These are phyloP conservation scores for Xenopus laevis DNA, from an alignment of 2,113 vertebrate genomes.

Conservation along the genomic window DNA sequence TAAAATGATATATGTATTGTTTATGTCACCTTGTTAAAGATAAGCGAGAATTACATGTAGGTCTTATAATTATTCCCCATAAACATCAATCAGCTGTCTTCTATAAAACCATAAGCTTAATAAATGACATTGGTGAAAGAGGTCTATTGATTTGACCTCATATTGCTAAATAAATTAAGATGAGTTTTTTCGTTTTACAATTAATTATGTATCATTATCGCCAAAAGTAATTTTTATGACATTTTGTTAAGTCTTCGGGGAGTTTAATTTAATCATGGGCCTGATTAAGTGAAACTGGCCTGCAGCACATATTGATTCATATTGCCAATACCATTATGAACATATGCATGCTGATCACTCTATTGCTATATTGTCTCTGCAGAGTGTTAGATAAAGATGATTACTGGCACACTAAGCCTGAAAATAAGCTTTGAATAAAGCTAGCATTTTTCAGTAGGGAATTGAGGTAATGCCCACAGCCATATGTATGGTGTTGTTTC, in stretches of 20 bases:
- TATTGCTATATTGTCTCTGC: constrained; percentile 50
- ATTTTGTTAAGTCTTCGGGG: constrained; percentile 75
- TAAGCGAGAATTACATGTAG: constrained; percentile 14
- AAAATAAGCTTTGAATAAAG: constrained; percentile 5
- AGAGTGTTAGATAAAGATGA: constrained; percentile 51
- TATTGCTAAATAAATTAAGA: constrained; percentile 72
- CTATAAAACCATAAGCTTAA: constrained; percentile 38
- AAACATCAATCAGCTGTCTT: constrained; percentile 14
- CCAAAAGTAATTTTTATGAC: constrained; percentile 88
- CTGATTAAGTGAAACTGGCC: constrained; percentile 79
- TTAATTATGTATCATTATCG: constrained; percentile 82
- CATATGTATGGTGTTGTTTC: no score
- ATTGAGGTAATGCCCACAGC: no score
- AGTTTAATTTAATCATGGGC: constrained; percentile 77
- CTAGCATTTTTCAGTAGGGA: not conserved
- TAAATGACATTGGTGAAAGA: constrained; percentile 56
- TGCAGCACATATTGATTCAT: constrained; percentile 73
- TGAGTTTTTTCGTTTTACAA: constrained; percentile 68
- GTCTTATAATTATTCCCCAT: constrained; percentile 34
- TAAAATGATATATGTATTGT: not conserved
- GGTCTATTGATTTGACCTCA: constrained; percentile 80
- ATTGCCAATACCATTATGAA: constrained; percentile 76
- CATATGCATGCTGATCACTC: constrained; percentile 64
- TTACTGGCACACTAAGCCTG: constrained; percentile 27
- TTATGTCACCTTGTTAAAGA: not conserved